Percentiles rank a stretch among this genome's conserved stretches.
Evolutionary conservation across 2,113 vertebrate species (phyloP).

Genomic region (Sebastes schlegelii): DNA sequence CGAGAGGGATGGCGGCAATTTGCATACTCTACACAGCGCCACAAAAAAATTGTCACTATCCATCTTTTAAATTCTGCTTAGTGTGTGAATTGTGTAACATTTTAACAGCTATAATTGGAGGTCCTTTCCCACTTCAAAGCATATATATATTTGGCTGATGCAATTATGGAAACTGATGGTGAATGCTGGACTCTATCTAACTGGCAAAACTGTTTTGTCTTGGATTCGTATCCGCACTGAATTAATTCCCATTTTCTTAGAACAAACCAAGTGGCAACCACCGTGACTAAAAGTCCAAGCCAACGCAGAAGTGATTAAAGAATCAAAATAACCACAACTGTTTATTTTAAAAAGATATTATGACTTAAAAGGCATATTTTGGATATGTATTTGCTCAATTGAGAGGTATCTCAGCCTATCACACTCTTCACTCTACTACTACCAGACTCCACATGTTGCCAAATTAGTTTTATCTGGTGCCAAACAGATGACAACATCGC

Average conservation of each 20-base stretch:
- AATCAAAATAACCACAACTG: not conserved
- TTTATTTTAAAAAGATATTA: not conserved
- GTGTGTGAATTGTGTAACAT: constrained; percentile 45
- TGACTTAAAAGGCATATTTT: not conserved
- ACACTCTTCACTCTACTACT: not conserved
- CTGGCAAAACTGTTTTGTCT: not conserved
- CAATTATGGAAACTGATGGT: not conserved
- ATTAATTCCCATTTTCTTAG: not conserved
- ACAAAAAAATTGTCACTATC: constrained; percentile 39
- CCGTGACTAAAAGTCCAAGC: not conserved
- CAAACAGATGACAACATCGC: constrained; percentile 38
- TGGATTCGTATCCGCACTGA: not conserved
- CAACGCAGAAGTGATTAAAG: not conserved
- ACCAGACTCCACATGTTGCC: not conserved
- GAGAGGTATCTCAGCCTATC: constrained; percentile 2
- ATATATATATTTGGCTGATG: not conserved
- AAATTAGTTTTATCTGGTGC: constrained; percentile 34
- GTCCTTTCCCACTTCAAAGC: not conserved
- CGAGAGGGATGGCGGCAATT: constrained; percentile 44
- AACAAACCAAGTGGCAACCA: not conserved
- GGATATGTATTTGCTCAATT: not conserved
- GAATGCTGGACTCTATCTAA: not conserved
- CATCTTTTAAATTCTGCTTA: constrained; percentile 44
- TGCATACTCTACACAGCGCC: constrained; percentile 31
- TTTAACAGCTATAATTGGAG: constrained; percentile 31